A percentile compares a stretch with the other conserved stretches of the same genome.
Conservation (phyloP, 2,888 invertebrate genomes). For the Ceriagrion tenellum region DNA sequence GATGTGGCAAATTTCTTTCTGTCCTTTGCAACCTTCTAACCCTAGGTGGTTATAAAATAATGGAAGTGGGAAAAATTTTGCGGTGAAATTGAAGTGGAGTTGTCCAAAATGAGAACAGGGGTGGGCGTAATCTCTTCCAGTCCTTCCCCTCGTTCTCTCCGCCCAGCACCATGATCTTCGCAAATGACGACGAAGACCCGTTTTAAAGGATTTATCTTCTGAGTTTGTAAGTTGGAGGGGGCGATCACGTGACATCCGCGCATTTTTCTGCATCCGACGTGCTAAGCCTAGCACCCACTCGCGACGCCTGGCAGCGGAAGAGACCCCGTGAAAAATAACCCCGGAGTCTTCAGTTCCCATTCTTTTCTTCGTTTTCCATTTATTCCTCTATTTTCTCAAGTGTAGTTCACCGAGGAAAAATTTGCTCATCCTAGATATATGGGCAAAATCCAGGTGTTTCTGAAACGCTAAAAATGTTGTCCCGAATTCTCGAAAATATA, state of each 20-base stretch:
- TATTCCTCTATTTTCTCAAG: not conserved
- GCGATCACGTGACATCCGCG: not conserved
- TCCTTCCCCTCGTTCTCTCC: not conserved
- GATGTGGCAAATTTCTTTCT: no score
- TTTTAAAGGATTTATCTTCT: slow-evolving; percentile 21
- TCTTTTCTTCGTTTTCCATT: not conserved
- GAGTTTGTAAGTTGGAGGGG: slow-evolving; percentile 17
- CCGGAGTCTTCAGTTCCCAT: not conserved
- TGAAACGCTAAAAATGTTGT: not conserved
- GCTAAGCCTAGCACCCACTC: not conserved
- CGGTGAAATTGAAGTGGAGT: not conserved
- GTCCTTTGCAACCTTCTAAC: no score
- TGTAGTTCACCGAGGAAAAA: not conserved
- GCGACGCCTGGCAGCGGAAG: not conserved
- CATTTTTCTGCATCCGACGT: slow-evolving; percentile 20
- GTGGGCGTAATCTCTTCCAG: slow-evolving; percentile 29
- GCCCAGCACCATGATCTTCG: not conserved
- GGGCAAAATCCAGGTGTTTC: not conserved
- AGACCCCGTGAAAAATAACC: not conserved
- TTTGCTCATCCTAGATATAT: not conserved
- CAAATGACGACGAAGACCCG: not conserved
- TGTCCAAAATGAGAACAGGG: not conserved
- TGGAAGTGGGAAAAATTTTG: not conserved
- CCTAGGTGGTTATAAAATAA: not conserved
- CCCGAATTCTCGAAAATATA: not conserved